Evolutionary conservation across 2,113 vertebrate genomes (phyloP), one percentile per base, ranked within the genome.

Genomic region (Thinocorus orbignyianus): DNA sequence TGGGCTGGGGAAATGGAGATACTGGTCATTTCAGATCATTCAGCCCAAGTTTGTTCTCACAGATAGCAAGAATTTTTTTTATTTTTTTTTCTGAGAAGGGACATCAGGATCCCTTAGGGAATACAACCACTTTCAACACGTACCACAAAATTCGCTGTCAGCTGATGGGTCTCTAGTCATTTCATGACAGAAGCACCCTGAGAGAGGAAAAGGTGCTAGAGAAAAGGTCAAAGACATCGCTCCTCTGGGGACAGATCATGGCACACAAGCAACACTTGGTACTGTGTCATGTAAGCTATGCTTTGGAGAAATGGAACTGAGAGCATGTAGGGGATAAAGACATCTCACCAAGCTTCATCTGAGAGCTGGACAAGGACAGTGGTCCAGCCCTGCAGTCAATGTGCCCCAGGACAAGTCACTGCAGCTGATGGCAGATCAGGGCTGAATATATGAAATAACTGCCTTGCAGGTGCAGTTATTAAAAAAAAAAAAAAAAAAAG

Each of bases 91-190:
- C 37, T 66, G 22, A 6, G 41, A 71, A 52, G 35, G 31, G 41
- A 26, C 28, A 28, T 30, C 13, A 73, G 30, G 52, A 3, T 7
- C 42, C 52, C 25, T 68, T 26, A 44, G 48, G 39, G 31, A 54
- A 52, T 6, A 18, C 39, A 39, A 12, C 16, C 19, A 5, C 2
- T 0, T n/a, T 37, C 6, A 4, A 35, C 35, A 28, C 0, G 2
- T 15, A 18, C n/a, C 19, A 68, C 64, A 64, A 46, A n/a, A 49
- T 4, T 26, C 8, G 0, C 65, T 31, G 49, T 60, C 48, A 85
- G 44, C 26, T 49, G 76, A 48, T 25, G 54, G 35, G 37, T 85
- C 48, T 35, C 28, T 9, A 42, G 52, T 46, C 51, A 57, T 48
- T 78, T 42, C 60, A 15, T 23, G 35, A 11, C 51, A 61, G 41